phyloP scores from a whole-genome alignment of 2,113 vertebrate species.

The Tragulus kanchil region DNA sequence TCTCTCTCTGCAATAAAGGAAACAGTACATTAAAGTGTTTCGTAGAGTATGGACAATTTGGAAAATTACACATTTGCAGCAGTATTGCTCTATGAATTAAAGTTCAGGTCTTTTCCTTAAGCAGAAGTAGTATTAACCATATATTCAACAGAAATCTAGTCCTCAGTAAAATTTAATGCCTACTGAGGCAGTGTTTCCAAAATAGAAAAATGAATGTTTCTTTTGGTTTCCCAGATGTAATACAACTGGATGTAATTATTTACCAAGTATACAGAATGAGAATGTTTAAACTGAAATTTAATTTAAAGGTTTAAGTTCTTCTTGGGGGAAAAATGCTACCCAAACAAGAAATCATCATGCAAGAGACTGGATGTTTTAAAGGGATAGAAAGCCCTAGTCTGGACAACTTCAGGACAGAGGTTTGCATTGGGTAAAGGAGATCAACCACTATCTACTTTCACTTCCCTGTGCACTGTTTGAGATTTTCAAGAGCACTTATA shows the following conservation, averaged over 20 bases:
- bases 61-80: slow-evolving; percentile 71
- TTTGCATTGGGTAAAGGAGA: neutral
- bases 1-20: slow-evolving; percentile 60
- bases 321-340: neutral
- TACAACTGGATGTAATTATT: slow-evolving; percentile 65
- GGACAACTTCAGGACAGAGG: neutral
- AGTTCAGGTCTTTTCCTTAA: slow-evolving; percentile 70
- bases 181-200: slow-evolving; percentile 45
- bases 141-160: slow-evolving; percentile 57
- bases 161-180: slow-evolving; percentile 35
- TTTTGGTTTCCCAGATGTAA: slow-evolving; percentile 31
- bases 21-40: slow-evolving; percentile 72
- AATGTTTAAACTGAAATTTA: slow-evolving; percentile 64
- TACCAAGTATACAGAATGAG: slow-evolving; percentile 52
- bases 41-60: slow-evolving; percentile 70
- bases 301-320: slow-evolving; percentile 63
- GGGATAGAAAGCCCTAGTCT: neutral
- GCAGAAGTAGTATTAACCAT: slow-evolving; percentile 68
- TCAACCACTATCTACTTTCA: neutral
- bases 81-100: slow-evolving; percentile 55
- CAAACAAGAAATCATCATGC: slow-evolving; percentile 21
- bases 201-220: slow-evolving; percentile 65
- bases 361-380: neutral
- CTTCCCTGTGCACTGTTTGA: neutral
- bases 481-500: neutral